phyloP scores from a whole-genome alignment of 1,140 invertebrate species.

The Laupala kohalensis region DNA sequence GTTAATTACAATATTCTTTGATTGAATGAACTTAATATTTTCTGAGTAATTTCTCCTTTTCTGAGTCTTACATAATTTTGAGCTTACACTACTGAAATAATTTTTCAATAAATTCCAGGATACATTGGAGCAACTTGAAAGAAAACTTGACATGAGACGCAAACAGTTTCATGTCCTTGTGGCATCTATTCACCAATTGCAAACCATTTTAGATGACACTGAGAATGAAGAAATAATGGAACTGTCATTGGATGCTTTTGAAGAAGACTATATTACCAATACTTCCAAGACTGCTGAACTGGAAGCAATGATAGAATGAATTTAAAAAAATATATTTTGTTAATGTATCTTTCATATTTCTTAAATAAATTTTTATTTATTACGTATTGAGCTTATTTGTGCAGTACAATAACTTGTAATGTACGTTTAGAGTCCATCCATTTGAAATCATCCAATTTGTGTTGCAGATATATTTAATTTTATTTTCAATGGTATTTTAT shows the following conservation, averaged over 20 bases:
- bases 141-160: conserved; percentile 62
- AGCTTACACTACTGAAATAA: not conserved
- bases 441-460: too few species aligned
- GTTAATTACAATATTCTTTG: not conserved
- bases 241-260: conserved; percentile 39
- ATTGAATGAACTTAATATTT: not conserved
- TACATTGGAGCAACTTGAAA: conserved; percentile 54
- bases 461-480: too few species aligned
- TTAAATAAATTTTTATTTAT: too few species aligned
- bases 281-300: not conserved
- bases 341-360: too few species aligned
- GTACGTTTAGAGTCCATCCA: too few species aligned
- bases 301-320: not conserved
- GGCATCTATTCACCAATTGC: conserved; percentile 62
- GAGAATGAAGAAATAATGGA: conserved; percentile 40
- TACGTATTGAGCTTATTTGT: too few species aligned
- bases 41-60: not conserved
- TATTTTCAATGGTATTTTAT: too few species aligned
- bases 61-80: not conserved
- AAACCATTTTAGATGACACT: conserved; percentile 45
- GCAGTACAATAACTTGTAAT: too few species aligned
- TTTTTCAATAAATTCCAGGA: conserved; percentile 30
- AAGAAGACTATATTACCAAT: conserved; percentile 18
- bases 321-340: too few species aligned
- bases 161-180: conserved; percentile 84